Percentiles rank a stretch among this genome's conserved stretches.
These are phyloP conservation scores for Turritopsis dohrnii DNA, from an alignment of 30 jellyfish, hydroid and myxozoan species.

Conservation along the genomic window DNA sequence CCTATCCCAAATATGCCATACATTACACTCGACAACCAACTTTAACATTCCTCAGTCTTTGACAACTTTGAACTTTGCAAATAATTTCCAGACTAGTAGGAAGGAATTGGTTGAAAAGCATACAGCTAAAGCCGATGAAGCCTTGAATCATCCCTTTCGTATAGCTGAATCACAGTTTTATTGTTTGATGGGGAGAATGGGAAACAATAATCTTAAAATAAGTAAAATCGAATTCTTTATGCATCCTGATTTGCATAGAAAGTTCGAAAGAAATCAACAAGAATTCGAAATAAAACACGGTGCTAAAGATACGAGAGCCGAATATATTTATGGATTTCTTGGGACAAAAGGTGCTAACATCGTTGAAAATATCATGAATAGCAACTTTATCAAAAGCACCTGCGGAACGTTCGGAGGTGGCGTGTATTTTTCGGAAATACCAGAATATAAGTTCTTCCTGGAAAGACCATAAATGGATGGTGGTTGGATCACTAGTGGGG, in stretches of 20 bases:
- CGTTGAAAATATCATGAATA: slow-evolving; percentile 20
- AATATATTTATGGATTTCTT: slow-evolving; percentile 49
- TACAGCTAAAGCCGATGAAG: slow-evolving; percentile 30
- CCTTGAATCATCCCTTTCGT: slow-evolving; percentile 37
- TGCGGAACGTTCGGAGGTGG: slow-evolving; percentile 17
- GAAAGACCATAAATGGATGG: neutral
- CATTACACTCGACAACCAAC: slow-evolving; percentile 29
- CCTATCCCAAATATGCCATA: slow-evolving; percentile 44
- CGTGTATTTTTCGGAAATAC: slow-evolving; percentile 18
- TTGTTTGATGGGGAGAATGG: slow-evolving; percentile 25
- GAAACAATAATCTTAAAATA: neutral
- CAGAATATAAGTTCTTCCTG: slow-evolving; percentile 20
- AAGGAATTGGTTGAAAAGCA: neutral
- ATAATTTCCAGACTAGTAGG: slow-evolving; percentile 4
- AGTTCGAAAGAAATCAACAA: slow-evolving; percentile 26
- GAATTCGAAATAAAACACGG: slow-evolving; percentile 25
- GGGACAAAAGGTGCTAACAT: slow-evolving; percentile 31
- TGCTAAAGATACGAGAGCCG: neutral
- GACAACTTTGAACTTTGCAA: neutral
- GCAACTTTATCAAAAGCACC: neutral
- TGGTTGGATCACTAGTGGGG: slow-evolving; percentile 10
- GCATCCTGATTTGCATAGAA: slow-evolving; percentile 26
- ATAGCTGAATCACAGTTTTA: slow-evolving; percentile 49
- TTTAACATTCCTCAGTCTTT: slow-evolving; percentile 15
- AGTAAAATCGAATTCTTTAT: slow-evolving; percentile 22